Percentiles rank a stretch among this genome's conserved stretches.
Evolutionary conservation across 2,888 invertebrate genomes (phyloP).

Genomic region (Hypomecis atomaria): DNA sequence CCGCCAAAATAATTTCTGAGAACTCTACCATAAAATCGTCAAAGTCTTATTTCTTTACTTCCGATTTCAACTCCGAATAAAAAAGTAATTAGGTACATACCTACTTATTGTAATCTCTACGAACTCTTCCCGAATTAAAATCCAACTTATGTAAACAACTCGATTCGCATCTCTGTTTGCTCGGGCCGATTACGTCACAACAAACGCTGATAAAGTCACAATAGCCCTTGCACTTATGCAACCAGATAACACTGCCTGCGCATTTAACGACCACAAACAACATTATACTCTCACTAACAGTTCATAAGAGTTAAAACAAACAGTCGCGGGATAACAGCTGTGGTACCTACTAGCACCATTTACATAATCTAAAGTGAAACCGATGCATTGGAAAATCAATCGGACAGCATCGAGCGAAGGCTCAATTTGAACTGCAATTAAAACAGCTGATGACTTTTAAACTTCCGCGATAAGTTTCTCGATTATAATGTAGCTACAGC

Average conservation of each 20-base stretch:
- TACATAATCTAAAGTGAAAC: conserved; percentile 62
- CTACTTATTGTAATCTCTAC: no score
- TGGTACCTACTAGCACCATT: conserved; percentile 55
- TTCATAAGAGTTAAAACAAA: conserved; percentile 49
- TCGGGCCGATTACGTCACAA: conserved; percentile 56
- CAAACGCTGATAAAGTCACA: conserved; percentile 68
- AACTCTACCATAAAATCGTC: background rate
- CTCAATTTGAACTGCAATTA: conserved; percentile 46
- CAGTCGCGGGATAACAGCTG: conserved; percentile 61
- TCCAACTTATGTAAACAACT: conserved; percentile 25
- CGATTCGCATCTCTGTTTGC: conserved; percentile 18
- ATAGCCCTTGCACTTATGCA: conserved; percentile 75
- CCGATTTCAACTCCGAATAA: conserved; percentile 1
- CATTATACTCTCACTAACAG: conserved; percentile 45
- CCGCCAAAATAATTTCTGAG: background rate
- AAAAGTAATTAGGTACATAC: no score
- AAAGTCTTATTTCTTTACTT: background rate
- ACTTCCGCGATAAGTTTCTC: conserved; percentile 56
- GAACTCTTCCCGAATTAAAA: conserved; percentile 16
- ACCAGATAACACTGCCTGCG: conserved; percentile 70
- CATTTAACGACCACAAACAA: conserved; percentile 53
- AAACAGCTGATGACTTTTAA: conserved; percentile 32
- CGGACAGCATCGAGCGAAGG: conserved; percentile 45
- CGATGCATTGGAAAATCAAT: conserved; percentile 51
- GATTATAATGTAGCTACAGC: conserved; percentile 30